phyloP scores from a whole-genome alignment of 35 echinoderm and acorn worm genomes.

The Holothuria glaberrima region DNA sequence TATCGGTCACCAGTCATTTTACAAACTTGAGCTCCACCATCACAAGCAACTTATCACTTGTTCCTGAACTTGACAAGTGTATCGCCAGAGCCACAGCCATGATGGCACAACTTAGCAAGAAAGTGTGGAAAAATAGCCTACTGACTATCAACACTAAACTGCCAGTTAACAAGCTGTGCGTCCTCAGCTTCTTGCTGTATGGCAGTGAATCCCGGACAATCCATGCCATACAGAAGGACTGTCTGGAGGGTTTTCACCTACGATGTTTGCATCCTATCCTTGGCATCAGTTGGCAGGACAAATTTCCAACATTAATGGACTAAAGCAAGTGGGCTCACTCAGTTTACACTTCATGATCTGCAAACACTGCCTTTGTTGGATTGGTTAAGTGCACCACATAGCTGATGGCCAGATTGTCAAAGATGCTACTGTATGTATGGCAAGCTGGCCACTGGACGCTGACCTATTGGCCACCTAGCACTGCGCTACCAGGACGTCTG shows the following conservation, averaged over 20 bases:
- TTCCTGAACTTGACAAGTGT: neutral
- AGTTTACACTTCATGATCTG: too few species aligned
- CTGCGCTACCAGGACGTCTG: too few species aligned
- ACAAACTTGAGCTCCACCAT: neutral
- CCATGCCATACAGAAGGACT: slow-evolving; percentile 17
- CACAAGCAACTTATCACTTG: neutral
- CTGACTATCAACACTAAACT: slow-evolving; percentile 12
- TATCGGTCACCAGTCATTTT: neutral
- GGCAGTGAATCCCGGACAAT: slow-evolving; percentile 36
- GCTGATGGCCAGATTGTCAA: too few species aligned
- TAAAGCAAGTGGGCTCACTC: neutral
- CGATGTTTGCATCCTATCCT: neutral
- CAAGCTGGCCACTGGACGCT: too few species aligned
- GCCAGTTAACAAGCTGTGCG: neutral
- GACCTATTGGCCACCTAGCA: too few species aligned
- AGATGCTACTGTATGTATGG: too few species aligned
- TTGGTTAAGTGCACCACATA: too few species aligned
- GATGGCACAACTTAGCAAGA: neutral
- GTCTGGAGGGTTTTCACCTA: slow-evolving; percentile 10
- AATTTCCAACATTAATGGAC: neutral
- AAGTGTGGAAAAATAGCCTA: slow-evolving; percentile 8
- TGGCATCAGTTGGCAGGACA: neutral
- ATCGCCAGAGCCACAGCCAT: neutral
- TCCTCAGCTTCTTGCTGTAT: slow-evolving; percentile 24
- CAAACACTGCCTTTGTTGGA: too few species aligned